Percentiles rank a stretch among this genome's conserved stretches.
Evolutionary conservation across 92 coral and sea anemone genomes (phyloP).

Genomic region (Epizoanthus fatuus): DNA sequence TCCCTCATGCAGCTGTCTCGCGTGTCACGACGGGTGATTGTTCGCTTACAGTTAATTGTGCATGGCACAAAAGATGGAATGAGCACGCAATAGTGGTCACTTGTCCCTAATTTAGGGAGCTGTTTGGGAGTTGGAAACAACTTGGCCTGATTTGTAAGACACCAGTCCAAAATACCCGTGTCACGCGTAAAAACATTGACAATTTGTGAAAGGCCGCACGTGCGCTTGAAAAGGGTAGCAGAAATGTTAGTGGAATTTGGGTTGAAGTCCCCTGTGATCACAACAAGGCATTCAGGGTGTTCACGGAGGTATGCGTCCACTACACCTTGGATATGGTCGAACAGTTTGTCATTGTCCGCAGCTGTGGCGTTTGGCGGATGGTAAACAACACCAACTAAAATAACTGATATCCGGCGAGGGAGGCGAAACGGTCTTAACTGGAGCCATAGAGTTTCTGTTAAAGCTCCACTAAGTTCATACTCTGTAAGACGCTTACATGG

Average conservation of each 20-base stretch:
- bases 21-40: slow-evolving; percentile 13
- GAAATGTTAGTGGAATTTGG: slow-evolving; percentile 8
- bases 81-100: slow-evolving; percentile 64
- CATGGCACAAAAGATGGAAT: slow-evolving; percentile 12
- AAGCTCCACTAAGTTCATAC: not conserved
- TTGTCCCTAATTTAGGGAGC: slow-evolving; percentile 60
- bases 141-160: slow-evolving; percentile 44
- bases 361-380: not conserved
- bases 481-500: slow-evolving; percentile 6
- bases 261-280: slow-evolving; percentile 17
- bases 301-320: not conserved
- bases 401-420: slow-evolving; percentile 25
- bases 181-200: slow-evolving; percentile 59
- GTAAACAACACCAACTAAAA: not conserved
- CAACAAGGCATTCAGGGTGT: slow-evolving; percentile 12
- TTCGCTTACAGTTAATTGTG: not conserved
- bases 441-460: slow-evolving; percentile 23
- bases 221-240: not conserved
- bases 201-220: slow-evolving; percentile 56
- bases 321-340: not conserved
- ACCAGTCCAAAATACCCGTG: slow-evolving; percentile 56
- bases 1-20: slow-evolving; percentile 11
- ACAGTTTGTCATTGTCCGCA: slow-evolving; percentile 3
- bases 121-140: slow-evolving; percentile 37
- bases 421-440: not conserved